Percentiles rank a stretch among this genome's conserved stretches.
Evolutionary conservation across 53 echinoderm and acorn worm genomes (phyloP).

Genomic region (Patiria pectinifera): DNA sequence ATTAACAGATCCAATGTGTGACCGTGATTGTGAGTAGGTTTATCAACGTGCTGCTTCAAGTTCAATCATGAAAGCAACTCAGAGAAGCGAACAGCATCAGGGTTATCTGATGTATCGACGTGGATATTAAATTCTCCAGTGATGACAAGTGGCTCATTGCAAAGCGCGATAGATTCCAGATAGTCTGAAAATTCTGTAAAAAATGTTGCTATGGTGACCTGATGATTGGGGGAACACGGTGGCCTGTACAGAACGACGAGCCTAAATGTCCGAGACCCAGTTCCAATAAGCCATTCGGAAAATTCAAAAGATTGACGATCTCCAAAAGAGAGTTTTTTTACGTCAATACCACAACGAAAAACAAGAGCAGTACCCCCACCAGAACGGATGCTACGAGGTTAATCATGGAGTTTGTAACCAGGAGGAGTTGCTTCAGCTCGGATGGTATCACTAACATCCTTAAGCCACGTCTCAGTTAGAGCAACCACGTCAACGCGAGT

Average conservation of each 20-base stretch:
- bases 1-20: conserved; percentile 73
- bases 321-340: background rate
- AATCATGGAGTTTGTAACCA: conserved; percentile 35
- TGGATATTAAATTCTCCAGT: conserved; percentile 75
- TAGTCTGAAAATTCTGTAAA: conserved; percentile 49
- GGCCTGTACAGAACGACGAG: background rate
- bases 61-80: conserved; percentile 58
- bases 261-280: conserved; percentile 1
- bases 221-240: background rate
- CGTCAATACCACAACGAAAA: conserved; percentile 10
- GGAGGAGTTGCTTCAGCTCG: conserved; percentile 17
- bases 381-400: conserved; percentile 8
- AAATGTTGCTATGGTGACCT: conserved; percentile 42
- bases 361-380: conserved; percentile 35
- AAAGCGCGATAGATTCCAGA: conserved; percentile 26
- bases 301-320: conserved; percentile 36
- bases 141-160: conserved; percentile 44
- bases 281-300: conserved; percentile 31
- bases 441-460: conserved; percentile 23
- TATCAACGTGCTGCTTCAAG: conserved; percentile 68
- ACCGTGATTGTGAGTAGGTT: conserved; percentile 67
- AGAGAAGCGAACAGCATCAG: background rate
- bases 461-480: conserved; percentile 28
- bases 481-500: conserved; percentile 11
- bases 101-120: conserved; percentile 32